Conservation (phyloP, 1,140 invertebrate genomes). For the Babylonia areolata region DNA sequence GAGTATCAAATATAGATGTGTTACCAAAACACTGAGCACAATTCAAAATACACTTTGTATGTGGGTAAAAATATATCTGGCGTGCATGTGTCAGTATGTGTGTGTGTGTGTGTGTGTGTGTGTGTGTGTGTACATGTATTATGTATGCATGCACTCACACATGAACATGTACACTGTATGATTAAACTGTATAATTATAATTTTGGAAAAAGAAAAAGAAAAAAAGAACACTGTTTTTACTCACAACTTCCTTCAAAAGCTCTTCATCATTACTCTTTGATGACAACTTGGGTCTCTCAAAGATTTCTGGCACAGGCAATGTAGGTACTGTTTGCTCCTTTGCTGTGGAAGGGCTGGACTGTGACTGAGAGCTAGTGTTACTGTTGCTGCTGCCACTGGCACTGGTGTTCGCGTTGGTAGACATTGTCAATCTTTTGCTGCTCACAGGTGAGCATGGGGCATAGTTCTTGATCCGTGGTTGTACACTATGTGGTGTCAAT, state of each 20-base stretch:
- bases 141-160: too few relatives aligned
- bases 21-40: too few relatives aligned
- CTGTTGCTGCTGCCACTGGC: not conserved
- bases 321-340: conserved; percentile 8
- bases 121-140: not conserved
- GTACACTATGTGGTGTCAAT: not conserved
- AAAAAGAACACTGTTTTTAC: too few relatives aligned
- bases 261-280: conserved; percentile 51
- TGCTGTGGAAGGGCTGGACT: not conserved
- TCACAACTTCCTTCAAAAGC: conserved; percentile 50
- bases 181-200: too few relatives aligned
- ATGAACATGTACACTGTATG: not conserved
- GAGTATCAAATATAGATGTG: too few relatives aligned
- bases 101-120: too few relatives aligned
- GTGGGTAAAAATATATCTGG: not conserved
- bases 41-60: too few relatives aligned
- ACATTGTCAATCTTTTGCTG: not conserved
- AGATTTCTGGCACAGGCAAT: not conserved
- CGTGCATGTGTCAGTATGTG: not conserved
- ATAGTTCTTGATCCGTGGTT: not conserved
- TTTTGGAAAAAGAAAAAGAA: too few relatives aligned
- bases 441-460: not conserved
- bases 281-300: conserved; percentile 43
- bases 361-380: not conserved
- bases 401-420: not conserved